These are phyloP conservation scores for Mus spretus DNA, from an alignment of 2,797 vertebrate species.

Conservation along the genomic window DNA sequence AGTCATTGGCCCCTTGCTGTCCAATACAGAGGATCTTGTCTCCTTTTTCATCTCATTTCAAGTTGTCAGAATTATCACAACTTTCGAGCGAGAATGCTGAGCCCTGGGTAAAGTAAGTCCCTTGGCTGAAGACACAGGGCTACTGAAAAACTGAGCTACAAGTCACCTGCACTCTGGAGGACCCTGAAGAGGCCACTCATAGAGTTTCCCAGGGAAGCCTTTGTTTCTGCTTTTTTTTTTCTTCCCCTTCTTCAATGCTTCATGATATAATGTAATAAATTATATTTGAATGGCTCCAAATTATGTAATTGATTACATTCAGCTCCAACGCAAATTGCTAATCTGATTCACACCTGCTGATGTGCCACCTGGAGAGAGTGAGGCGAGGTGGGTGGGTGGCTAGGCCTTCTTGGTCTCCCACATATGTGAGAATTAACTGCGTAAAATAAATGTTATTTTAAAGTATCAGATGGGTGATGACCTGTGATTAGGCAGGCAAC, in stretches of 20 bases:
- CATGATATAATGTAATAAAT: slow-evolving; percentile 62
- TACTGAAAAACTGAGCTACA: background rate
- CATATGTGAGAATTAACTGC: slow-evolving; percentile 8
- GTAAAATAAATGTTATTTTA: slow-evolving; percentile 64
- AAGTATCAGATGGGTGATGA: slow-evolving; percentile 43
- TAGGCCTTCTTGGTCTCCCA: slow-evolving; percentile 23
- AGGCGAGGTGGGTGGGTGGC: background rate
- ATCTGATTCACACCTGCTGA: slow-evolving; percentile 73
- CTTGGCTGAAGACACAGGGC: background rate
- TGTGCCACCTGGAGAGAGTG: slow-evolving; percentile 41
- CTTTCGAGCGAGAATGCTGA: slow-evolving; percentile 23
- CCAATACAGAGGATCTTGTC: background rate
- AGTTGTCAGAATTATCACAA: background rate
- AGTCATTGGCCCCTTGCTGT: background rate
- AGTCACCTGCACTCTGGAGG: background rate
- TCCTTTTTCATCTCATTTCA: background rate
- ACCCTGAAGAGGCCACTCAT: background rate
- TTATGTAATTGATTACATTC: slow-evolving; percentile 76
- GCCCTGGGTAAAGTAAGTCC: background rate
- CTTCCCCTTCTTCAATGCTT: slow-evolving; percentile 7
- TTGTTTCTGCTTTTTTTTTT: background rate
- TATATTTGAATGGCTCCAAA: slow-evolving; percentile 75
- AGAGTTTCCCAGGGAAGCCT: background rate
- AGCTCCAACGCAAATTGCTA: slow-evolving; percentile 66
- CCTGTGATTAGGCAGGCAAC: slow-evolving; percentile 62